Evolutionary conservation across 2,797 vertebrate genomes (phyloP).

Genomic region (Aselliscus stoliczkanus): DNA sequence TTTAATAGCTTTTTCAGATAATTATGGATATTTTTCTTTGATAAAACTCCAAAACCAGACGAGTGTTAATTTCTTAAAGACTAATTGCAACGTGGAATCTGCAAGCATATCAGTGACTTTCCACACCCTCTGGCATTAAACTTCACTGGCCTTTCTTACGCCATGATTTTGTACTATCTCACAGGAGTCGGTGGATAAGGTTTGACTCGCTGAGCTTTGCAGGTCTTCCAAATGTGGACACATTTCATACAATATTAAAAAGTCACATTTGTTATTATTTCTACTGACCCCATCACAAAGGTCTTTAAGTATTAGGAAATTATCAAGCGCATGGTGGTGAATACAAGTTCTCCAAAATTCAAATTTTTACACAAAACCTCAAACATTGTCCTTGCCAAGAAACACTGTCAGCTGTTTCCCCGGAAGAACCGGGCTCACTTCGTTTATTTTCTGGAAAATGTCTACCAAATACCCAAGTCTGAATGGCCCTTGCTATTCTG

Average conservation of each 20-base stretch:
- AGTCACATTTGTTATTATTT: background rate
- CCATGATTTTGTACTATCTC: background rate
- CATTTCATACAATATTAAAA: background rate
- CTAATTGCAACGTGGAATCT: background rate
- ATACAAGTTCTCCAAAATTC: background rate
- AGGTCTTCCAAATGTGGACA: no score
- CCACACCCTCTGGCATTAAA: fast-evolving
- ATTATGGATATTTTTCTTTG: background rate
- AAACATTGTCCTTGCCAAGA: background rate
- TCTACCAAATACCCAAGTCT: background rate
- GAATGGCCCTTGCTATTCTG: no score
- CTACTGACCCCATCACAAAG: background rate
- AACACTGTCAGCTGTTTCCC: background rate
- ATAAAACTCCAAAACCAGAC: background rate
- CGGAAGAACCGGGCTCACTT: background rate
- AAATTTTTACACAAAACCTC: background rate
- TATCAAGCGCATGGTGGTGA: background rate
- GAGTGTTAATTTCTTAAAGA: background rate
- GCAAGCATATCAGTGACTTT: background rate
- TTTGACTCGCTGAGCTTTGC: background rate
- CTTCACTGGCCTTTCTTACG: no score
- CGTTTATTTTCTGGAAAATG: background rate
- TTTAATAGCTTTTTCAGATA: background rate
- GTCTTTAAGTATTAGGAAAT: background rate
- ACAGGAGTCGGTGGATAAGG: background rate